These are phyloP conservation scores for Anticlea derivata DNA, from an alignment of 2,888 invertebrate genomes.

Conservation along the genomic window DNA sequence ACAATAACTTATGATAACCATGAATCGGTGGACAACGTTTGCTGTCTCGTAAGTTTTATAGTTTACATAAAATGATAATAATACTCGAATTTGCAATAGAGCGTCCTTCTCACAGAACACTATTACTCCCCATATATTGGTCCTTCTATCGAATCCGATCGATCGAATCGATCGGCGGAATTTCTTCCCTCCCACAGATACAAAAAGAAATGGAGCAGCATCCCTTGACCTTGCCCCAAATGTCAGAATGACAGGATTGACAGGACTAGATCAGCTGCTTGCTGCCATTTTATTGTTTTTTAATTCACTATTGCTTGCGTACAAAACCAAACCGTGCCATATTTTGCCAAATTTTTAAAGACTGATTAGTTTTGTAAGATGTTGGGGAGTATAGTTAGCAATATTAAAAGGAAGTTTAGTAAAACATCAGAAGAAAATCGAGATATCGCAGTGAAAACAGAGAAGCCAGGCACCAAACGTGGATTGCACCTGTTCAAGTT, in stretches of 20 bases:
- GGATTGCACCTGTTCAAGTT: constrained; percentile 64
- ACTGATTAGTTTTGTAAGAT: constrained; percentile 77
- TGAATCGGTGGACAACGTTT: constrained; percentile 89
- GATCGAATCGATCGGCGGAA: too few relatives aligned
- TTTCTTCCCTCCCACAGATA: too few relatives aligned
- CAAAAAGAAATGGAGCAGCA: constrained; percentile 52
- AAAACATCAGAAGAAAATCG: constrained; percentile 60
- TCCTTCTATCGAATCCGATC: too few relatives aligned
- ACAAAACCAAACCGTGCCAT: constrained; percentile 64
- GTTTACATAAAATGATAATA: neutral
- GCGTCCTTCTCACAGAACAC: constrained; percentile 38
- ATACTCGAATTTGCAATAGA: too few relatives aligned
- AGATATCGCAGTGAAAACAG: constrained; percentile 49
- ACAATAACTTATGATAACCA: constrained; percentile 93
- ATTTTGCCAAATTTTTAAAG: constrained; percentile 67
- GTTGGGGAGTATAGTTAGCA: constrained; percentile 73
- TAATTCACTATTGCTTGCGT: constrained; percentile 43
- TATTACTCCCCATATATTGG: too few relatives aligned
- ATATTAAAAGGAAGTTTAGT: constrained; percentile 71
- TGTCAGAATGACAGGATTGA: constrained; percentile 71
- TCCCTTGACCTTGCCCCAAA: constrained; percentile 72
- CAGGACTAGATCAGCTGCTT: constrained; percentile 40
- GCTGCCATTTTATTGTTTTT: constrained; percentile 34
- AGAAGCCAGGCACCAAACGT: constrained; percentile 63
- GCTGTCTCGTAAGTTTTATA: constrained; percentile 84